Base-by-base conservation (phyloP, 1,140 invertebrate species). In the Wiebesia pumilae region DNA sequence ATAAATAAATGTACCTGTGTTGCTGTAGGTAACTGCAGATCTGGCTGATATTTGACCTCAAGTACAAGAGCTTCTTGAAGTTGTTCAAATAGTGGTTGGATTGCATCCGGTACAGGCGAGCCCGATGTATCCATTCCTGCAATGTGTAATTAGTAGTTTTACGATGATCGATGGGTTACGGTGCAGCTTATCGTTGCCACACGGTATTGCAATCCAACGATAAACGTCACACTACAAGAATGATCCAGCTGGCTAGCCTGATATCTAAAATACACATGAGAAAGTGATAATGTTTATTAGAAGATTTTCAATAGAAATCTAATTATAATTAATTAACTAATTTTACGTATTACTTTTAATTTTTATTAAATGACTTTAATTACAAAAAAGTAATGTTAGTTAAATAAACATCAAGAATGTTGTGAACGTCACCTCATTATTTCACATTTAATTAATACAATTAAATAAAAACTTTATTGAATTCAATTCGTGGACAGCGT, bases 41-140 rank as follows among this genome's bases (percentile, higher is more conserved):
- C 94, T 71, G 96, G 96, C 91, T 96, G 95, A 92, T 95, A 96
- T 94, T 97, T 97, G 77, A 93, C 91, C 91, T 97, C 96, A 67
- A 96, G 91, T 67, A 94, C 93, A 85, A 97, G 93, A 89, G 95
- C 95, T 93, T 97, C 96, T 89, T 95, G 94, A n/a, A 97, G 93
- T 81, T 95, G 95, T 85, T 94, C 93, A 88, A 96, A 94, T 81
- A 96, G 91, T 47, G 93, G 91, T 90, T 93, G 91, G 90, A 94
- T 91, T 91, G 94, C 94, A 94, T 94, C 94, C 93, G 94, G 94
- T 92, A 93, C 92, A 92, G 93, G 93, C 92, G 90, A 94, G 93
- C 93, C 94, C 88, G 91, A 92, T 90, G 92, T 92, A 90, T 94
- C 93, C 94, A 94, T 94, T 94, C 93, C 92, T 94, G 93, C 91